These are phyloP conservation scores for Diabrotica virgifera DNA, from an alignment of 1,140 invertebrate species.

Conservation along the genomic window DNA sequence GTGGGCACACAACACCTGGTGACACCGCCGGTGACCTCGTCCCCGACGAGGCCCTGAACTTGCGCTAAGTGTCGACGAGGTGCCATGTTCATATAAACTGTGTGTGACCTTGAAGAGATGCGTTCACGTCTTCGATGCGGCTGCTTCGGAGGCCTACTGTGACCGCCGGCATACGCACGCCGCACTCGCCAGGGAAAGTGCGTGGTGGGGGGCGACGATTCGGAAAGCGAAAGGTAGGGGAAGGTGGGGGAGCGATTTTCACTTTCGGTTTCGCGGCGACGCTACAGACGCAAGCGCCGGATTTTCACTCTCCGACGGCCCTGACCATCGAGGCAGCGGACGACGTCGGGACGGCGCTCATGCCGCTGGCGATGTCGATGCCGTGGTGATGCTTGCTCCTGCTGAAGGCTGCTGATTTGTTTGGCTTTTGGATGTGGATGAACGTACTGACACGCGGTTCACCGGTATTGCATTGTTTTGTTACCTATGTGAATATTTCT, in stretches of 20 bases:
- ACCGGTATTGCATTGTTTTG: no score
- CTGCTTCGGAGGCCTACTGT: conserved; percentile 46
- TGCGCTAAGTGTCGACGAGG: conserved; percentile 44
- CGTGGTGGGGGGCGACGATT: conserved; percentile 30
- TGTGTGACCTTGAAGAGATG: conserved; percentile 15
- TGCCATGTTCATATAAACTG: conserved; percentile 32
- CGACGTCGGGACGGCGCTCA: conserved; percentile 25
- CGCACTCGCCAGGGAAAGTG: conserved; percentile 38
- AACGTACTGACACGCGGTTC: no score
- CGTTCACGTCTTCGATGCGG: conserved; percentile 40
- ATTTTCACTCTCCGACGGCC: conserved; percentile 41
- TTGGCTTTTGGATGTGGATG: not conserved
- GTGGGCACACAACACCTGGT: conserved; percentile 78
- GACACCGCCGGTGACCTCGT: conserved; percentile 47
- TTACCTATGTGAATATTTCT: no score
- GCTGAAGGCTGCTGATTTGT: not conserved
- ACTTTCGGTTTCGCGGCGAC: conserved; percentile 45
- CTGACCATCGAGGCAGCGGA: conserved; percentile 31
- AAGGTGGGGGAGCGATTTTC: conserved; percentile 41
- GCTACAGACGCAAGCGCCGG: conserved; percentile 39
- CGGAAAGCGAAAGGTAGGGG: conserved; percentile 48
- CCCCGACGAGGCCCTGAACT: conserved; percentile 43
- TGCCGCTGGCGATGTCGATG: conserved; percentile 17
- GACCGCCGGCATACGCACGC: conserved; percentile 23
- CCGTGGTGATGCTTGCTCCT: not conserved